Base-by-base conservation (phyloP, 2,113 vertebrate genomes). In the Delphinus delphis region DNA sequence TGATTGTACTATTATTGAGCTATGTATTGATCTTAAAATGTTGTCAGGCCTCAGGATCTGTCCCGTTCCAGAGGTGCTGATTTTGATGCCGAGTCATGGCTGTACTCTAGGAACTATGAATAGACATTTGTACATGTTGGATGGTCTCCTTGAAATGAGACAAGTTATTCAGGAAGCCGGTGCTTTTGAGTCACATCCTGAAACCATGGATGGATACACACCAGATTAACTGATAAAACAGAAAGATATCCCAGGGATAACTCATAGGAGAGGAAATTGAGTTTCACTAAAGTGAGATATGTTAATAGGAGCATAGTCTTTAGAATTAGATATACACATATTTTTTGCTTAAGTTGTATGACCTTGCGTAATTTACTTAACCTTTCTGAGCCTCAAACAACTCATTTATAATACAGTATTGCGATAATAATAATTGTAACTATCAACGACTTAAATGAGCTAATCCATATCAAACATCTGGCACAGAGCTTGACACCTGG, bases 171-270 rank as follows among this genome's bases (percentile, higher is more conserved):
- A 81, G 58, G 50, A 92, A 92, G 33, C 5, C n/a, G 26, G 55
- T 65, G 47, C 21, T 94, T 63, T 95, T 96, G 85, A 96, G 88
- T 98, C 93, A 90, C 60, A 95, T 84, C 80, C 87, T 94, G 65
- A 92, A 97, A 95, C 47, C 38, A 38, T 76, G 36, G 8, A 28
- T 76, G 14, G 28, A 95, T 58, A 73, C 12, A 68, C 3, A 55
- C 18, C 6, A 82, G n/a, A 84, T 92, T 74, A 77, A 92, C 33
- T 58, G 55, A 81, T 96, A 79, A 71, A 93, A 88, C 12, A 92
- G 74, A 93, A 68, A 82, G 17, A 58, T 74, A 63, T 47, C 28
- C 36, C 25, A 53, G 18, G 33, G 12, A 73, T 93, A 96, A 88
- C 21, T 82, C 44, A 38, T 33, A 28, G 62, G 25, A 97, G 14